Evolutionary conservation across 2,888 invertebrate genomes (phyloP), one percentile per base, ranked within the genome.

Genomic region (Epistrophella euchroma): DNA sequence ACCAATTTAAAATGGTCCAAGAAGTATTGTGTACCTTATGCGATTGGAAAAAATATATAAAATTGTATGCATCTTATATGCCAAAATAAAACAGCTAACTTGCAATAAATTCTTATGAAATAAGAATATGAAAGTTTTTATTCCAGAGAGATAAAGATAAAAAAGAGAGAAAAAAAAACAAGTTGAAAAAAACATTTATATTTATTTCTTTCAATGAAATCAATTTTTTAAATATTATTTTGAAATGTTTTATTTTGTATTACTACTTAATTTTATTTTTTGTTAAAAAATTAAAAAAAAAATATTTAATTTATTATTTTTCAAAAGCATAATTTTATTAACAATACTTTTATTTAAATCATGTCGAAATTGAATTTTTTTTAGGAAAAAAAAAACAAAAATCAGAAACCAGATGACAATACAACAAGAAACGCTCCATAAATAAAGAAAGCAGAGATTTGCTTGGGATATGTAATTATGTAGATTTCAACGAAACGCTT

Each of bases 1-100:
- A 13, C 22, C 17, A 25, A 55, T 70, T 58, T 32, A 60, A 22
- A 72, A 56, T 62, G 25, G 37, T 66, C n/a, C 52, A 40, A 64
- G 47, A 64, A 62, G 70, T 64, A 85, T 60, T 81, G 73, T 80
- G 80, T 85, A 85, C 80, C 85, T 85, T 81, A 81, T 60, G 85
- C 85, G 55, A 76, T 76, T 80, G 58, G 68, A 50, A 66, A 17
- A 40, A 55, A 15, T 62, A 32, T 11, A 17, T 50, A 17, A 28
- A 74, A 70, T 62, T 60, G 64, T 64, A 75, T 79, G 76, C 85
- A 85, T 77, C 85, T 73, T 68, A 80, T 47, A 76, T 85, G 85
- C 85, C 85, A 85, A 85, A 85, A 73, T 75, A 85, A 76, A 76
- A 56, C 17, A 58, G 19, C 43, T 76, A 75, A 47, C 47, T 43